These are phyloP conservation scores for Sogatella furcifera DNA, from an alignment of 1,140 invertebrate species.

Conservation along the genomic window DNA sequence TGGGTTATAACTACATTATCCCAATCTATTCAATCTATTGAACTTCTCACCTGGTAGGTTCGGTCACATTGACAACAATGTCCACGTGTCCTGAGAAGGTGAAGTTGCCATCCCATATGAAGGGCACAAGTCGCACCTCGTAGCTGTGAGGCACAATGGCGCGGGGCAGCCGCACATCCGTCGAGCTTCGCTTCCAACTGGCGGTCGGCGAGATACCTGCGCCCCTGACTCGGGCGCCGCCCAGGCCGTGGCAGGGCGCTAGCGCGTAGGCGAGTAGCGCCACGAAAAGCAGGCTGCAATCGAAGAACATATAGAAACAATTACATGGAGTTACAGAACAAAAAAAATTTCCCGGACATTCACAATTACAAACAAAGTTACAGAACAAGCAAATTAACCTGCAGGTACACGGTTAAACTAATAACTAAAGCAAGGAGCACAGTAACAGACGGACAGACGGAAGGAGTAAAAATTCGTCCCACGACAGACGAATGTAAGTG, in stretches of 20 bases:
- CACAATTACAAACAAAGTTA: too few species aligned
- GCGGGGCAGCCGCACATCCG: slow-evolving; percentile 51
- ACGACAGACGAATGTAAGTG: too few species aligned
- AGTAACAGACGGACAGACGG: too few species aligned
- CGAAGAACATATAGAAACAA: too few species aligned
- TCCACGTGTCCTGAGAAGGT: slow-evolving; percentile 61
- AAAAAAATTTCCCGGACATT: too few species aligned
- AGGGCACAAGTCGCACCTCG: slow-evolving; percentile 54
- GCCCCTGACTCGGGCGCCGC: not conserved
- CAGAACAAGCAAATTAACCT: too few species aligned
- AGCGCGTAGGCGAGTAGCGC: slow-evolving; percentile 7
- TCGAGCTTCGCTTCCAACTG: not conserved
- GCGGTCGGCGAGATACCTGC: not conserved
- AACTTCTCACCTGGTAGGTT: slow-evolving; percentile 37
- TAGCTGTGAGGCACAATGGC: slow-evolving; percentile 55
- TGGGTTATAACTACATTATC: too few species aligned
- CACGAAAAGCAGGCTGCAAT: not conserved
- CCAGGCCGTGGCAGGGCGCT: not conserved
- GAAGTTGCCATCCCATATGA: slow-evolving; percentile 55
- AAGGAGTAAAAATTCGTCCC: too few species aligned
- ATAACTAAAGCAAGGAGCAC: too few species aligned
- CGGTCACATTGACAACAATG: slow-evolving; percentile 51
- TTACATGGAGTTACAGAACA: too few species aligned
- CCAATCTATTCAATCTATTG: too few species aligned
- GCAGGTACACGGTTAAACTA: too few species aligned